Percentiles rank a stretch among this genome's conserved stretches.
Conservation (phyloP, 1,140 invertebrate species). For the Nomia melanderi region DNA sequence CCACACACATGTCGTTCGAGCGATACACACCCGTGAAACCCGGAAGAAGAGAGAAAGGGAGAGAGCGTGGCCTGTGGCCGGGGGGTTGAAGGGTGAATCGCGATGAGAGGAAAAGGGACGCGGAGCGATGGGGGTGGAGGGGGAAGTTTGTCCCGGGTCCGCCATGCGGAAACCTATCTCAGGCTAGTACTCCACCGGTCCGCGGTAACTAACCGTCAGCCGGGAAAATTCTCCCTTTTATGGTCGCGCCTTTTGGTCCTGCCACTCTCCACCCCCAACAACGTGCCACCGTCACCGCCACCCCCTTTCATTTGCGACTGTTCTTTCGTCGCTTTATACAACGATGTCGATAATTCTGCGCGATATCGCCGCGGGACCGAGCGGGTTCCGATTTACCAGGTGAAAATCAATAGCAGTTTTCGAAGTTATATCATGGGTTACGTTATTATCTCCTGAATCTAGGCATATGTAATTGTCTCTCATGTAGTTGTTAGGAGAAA, state of each 20-base stretch:
- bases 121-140: slow-evolving; percentile 12
- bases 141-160: slow-evolving; percentile 58
- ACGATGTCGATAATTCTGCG: slow-evolving; percentile 31
- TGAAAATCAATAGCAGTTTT: background rate
- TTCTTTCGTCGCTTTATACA: slow-evolving; percentile 25
- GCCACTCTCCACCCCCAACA: slow-evolving; percentile 27
- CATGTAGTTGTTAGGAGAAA: too few relatives aligned
- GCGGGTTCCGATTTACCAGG: background rate
- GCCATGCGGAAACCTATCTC: slow-evolving; percentile 64
- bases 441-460: too few relatives aligned
- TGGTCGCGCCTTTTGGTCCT: slow-evolving; percentile 47
- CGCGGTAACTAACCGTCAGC: slow-evolving; percentile 59
- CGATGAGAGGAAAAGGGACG: background rate
- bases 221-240: slow-evolving; percentile 60
- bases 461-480: too few relatives aligned
- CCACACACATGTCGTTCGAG: background rate
- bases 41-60: background rate
- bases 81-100: slow-evolving; percentile 7
- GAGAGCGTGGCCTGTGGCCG: background rate
- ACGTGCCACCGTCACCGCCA: slow-evolving; percentile 11
- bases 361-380: slow-evolving; percentile 15
- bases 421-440: too few relatives aligned
- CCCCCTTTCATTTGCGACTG: slow-evolving; percentile 28
- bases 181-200: slow-evolving; percentile 36
- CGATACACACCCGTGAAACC: background rate